Percentiles rank a stretch among this genome's conserved stretches.
Evolutionary conservation across 2,888 invertebrate species (phyloP).

Genomic region (Eristalis intricaria): DNA sequence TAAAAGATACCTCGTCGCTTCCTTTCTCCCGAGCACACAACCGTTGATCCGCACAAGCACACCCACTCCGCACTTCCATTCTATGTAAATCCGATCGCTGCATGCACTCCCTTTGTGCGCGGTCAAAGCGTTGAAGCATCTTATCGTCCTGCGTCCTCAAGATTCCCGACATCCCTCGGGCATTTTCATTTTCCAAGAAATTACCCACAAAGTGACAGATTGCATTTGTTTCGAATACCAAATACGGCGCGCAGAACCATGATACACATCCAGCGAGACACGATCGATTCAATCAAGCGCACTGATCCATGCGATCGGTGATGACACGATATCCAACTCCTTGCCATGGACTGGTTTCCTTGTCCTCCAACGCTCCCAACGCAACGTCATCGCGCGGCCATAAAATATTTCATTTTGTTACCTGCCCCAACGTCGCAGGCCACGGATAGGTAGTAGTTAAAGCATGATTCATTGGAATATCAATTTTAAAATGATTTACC

Average conservation of each 20-base stretch:
- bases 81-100: not conserved
- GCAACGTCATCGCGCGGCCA: not conserved
- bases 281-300: conserved; percentile 27
- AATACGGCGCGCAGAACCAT: conserved; percentile 21
- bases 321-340: conserved; percentile 1
- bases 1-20: not conserved
- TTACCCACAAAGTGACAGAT: conserved; percentile 56
- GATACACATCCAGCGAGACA: conserved; percentile 11
- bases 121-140: not conserved
- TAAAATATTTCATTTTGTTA: conserved; percentile 36
- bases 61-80: not conserved
- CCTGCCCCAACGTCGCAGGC: conserved; percentile 20
- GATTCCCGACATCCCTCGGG: conserved; percentile 10
- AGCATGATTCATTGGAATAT: conserved; percentile 23
- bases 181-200: conserved; percentile 43
- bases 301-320: conserved; percentile 38
- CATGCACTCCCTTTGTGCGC: not conserved
- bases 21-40: not conserved
- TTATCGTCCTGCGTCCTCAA: not conserved
- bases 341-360: not conserved
- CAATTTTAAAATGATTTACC: conserved; percentile 51
- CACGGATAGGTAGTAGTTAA: not conserved
- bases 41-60: not conserved
- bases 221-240: conserved; percentile 44
- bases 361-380: not conserved